Conservation (phyloP, 2,113 vertebrate species). For the Origma solitaria region DNA sequence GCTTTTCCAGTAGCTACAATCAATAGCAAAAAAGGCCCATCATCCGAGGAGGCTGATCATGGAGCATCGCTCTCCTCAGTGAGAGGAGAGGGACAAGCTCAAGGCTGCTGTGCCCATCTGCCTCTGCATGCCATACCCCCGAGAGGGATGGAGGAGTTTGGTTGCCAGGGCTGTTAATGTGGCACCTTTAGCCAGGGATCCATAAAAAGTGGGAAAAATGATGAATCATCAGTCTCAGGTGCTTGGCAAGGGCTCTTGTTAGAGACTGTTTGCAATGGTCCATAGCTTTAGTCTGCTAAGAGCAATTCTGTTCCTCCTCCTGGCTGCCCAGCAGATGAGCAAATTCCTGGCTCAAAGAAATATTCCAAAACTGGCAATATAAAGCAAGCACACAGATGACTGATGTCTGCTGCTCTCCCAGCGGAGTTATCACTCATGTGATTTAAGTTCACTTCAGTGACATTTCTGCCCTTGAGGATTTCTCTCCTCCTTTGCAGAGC, state of each 20-base stretch:
- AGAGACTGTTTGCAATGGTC: slow-evolving; percentile 33
- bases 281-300: background rate
- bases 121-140: background rate
- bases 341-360: slow-evolving; percentile 52
- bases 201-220: background rate
- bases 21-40: background rate
- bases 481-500: slow-evolving; percentile 25
- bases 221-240: slow-evolving; percentile 21
- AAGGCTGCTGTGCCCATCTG: background rate
- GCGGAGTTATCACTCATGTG: slow-evolving; percentile 42
- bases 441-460: slow-evolving; percentile 50
- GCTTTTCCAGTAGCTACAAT: background rate
- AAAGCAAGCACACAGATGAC: slow-evolving; percentile 37
- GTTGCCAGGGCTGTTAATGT: background rate
- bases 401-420: slow-evolving; percentile 44
- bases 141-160: background rate
- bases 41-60: background rate
- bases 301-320: slow-evolving; percentile 25
- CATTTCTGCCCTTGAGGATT: slow-evolving; percentile 62
- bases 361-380: slow-evolving; percentile 51
- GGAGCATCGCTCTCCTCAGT: background rate
- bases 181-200: background rate
- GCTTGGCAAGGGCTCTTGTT: background rate
- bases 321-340: slow-evolving; percentile 47
- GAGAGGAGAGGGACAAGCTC: background rate